Evolutionary conservation across 2,113 vertebrate genomes (phyloP).

Genomic region (Boleophthalmus pectinirostris): DNA sequence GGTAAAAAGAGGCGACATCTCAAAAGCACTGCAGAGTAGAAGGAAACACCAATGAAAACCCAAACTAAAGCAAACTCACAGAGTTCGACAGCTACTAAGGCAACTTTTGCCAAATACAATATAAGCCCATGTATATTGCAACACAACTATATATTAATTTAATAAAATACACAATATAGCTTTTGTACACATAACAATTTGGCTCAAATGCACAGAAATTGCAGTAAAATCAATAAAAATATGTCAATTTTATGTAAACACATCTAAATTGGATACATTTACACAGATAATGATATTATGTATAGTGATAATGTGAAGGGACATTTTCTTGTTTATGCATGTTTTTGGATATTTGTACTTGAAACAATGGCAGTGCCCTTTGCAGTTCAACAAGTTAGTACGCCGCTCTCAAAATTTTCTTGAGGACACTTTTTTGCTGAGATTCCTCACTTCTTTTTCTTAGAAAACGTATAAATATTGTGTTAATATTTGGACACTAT

Average conservation of each 20-base stretch:
- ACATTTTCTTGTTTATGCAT: conserved; percentile 86
- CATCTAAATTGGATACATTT: conserved; percentile 98
- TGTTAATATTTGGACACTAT: conserved; percentile 81
- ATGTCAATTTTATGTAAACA: conserved; percentile 98
- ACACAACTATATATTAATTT: conserved; percentile 99
- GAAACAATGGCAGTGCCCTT: conserved; percentile 95
- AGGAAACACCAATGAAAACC: conserved; percentile 66
- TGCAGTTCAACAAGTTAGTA: conserved; percentile 69
- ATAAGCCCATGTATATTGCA: conserved; percentile 99
- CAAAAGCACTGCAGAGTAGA: conserved; percentile 88
- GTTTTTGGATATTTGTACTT: conserved; percentile 70
- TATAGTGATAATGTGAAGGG: conserved; percentile 89
- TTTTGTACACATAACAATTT: conserved; percentile 99
- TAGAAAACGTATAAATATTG: conserved; percentile 82
- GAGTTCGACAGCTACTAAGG: conserved; percentile 99
- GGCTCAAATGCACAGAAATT: conserved; percentile 99
- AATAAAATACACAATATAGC: conserved; percentile 99
- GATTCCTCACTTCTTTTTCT: conserved; percentile 63
- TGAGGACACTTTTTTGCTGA: conserved; percentile 66
- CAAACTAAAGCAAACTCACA: conserved; percentile 97
- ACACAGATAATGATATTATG: conserved; percentile 96
- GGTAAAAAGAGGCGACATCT: conserved; percentile 91
- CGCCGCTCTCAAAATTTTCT: conserved; percentile 49
- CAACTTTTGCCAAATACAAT: conserved; percentile 99
- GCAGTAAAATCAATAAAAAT: conserved; percentile 99